Conservation (phyloP, 2,113 vertebrate genomes). For the Balaenoptera acutorostrata region DNA sequence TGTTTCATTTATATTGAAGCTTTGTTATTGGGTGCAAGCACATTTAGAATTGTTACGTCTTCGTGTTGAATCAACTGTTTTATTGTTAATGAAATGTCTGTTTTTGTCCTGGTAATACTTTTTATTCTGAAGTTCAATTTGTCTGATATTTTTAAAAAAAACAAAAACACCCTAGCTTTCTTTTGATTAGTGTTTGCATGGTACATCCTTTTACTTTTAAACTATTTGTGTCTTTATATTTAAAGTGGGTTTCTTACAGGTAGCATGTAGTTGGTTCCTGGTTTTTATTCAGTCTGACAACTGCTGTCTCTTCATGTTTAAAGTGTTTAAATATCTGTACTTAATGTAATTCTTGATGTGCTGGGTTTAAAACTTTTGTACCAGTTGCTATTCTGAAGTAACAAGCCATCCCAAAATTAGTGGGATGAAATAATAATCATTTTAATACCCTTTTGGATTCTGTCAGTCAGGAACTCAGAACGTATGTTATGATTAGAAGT, state of each 20-base stretch:
- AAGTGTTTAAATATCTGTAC: neutral
- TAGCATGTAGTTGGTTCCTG: neutral
- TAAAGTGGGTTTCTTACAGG: neutral
- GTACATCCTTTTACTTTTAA: neutral
- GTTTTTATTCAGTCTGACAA: neutral
- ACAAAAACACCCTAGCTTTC: neutral
- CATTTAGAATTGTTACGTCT: neutral
- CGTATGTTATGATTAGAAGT: neutral
- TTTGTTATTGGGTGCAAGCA: neutral
- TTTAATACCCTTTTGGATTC: neutral
- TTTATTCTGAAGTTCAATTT: neutral
- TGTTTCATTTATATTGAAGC: neutral
- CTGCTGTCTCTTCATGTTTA: neutral
- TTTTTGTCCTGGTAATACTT: neutral
- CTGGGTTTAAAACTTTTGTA: conserved; percentile 1
- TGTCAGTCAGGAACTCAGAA: neutral
- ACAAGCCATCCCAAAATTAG: neutral
- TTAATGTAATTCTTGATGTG: neutral
- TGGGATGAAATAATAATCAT: neutral
- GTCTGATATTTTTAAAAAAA: neutral
- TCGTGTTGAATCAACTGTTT: neutral
- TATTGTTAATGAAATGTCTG: neutral
- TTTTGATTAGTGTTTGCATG: neutral
- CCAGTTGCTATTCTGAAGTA: neutral
- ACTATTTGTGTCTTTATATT: neutral